A percentile compares a stretch with the other conserved stretches of the same genome.
These are phyloP conservation scores for Phanerotoma sp. DNA, from an alignment of 2,888 invertebrate genomes.

Conservation along the genomic window DNA sequence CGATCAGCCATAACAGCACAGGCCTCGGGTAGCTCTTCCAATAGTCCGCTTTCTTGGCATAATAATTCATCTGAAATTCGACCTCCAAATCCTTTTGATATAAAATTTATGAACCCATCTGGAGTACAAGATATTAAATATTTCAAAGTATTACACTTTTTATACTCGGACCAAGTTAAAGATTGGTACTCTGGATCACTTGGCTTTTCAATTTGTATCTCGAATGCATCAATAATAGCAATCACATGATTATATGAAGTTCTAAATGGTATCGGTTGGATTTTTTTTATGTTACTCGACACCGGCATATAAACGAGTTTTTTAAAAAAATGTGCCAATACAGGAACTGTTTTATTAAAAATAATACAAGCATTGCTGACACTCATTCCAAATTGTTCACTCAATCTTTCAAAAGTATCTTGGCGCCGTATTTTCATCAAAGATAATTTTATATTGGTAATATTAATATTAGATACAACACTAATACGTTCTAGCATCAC, in stretches of 20 bases:
- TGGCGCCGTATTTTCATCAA: slow-evolving; percentile 27
- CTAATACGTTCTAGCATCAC: slow-evolving; percentile 16
- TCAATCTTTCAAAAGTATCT: slow-evolving; percentile 28
- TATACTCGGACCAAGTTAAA: slow-evolving; percentile 44
- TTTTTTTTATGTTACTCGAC: slow-evolving; percentile 6
- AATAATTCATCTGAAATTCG: slow-evolving; percentile 29
- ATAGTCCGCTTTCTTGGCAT: slow-evolving; percentile 23
- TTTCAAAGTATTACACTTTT: slow-evolving; percentile 45
- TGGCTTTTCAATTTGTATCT: slow-evolving; percentile 43
- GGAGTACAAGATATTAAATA: slow-evolving; percentile 40
- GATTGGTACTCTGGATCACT: slow-evolving; percentile 36
- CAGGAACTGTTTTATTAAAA: slow-evolving; percentile 27
- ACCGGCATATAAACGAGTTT: slow-evolving; percentile 19
- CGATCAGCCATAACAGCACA: slow-evolving; percentile 30
- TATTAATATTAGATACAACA: slow-evolving; percentile 13
- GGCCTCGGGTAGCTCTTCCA: slow-evolving; percentile 24
- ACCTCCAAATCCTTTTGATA: slow-evolving; percentile 38
- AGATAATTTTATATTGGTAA: slow-evolving; percentile 18
- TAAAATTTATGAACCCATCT: slow-evolving; percentile 37
- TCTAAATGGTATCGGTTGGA: slow-evolving; percentile 18
- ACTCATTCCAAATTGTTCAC: slow-evolving; percentile 27
- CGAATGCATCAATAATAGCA: slow-evolving; percentile 39
- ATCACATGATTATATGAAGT: slow-evolving; percentile 18
- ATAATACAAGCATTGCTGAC: slow-evolving; percentile 22
- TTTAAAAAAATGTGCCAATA: slow-evolving; percentile 23